Conservation (phyloP, 2,797 vertebrate species). For the Glyptemys insculpta region DNA sequence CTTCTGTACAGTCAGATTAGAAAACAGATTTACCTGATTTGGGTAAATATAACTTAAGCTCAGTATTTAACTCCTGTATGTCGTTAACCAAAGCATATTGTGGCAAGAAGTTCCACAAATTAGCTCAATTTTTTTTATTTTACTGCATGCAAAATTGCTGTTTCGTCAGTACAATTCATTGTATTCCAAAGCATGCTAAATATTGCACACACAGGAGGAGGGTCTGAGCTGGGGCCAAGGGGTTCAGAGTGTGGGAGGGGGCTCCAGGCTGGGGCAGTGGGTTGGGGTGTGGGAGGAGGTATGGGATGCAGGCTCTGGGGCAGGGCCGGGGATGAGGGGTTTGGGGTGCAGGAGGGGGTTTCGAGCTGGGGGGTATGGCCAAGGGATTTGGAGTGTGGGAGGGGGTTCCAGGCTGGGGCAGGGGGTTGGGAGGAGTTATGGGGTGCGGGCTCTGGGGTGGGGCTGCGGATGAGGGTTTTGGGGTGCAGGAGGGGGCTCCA, state of each 20-base stretch:
- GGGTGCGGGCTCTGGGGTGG: too few species aligned
- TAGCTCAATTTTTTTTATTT: background rate
- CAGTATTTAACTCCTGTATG: background rate
- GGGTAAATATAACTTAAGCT: background rate
- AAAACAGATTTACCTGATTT: background rate
- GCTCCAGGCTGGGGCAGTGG: too few species aligned
- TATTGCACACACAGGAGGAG: accelerated
- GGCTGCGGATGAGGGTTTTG: too few species aligned
- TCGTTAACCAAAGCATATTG: background rate
- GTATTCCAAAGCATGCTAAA: background rate
- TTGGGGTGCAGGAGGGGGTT: too few species aligned
- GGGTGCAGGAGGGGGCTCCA: too few species aligned
- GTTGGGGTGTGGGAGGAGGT: too few species aligned
- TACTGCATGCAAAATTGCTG: accelerated
- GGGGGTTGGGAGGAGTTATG: too few species aligned
- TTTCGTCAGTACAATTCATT: background rate
- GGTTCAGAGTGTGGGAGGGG: too few species aligned
- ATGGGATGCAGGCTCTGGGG: too few species aligned
- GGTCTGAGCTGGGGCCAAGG: background rate
- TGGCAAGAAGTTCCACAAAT: background rate
- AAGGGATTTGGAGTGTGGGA: too few species aligned
- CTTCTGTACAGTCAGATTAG: background rate
- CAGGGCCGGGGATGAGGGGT: too few species aligned
- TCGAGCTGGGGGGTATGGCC: background rate
- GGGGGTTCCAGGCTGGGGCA: too few species aligned